Conservation (phyloP, 2,888 invertebrate genomes). For the Gibbula magus region DNA sequence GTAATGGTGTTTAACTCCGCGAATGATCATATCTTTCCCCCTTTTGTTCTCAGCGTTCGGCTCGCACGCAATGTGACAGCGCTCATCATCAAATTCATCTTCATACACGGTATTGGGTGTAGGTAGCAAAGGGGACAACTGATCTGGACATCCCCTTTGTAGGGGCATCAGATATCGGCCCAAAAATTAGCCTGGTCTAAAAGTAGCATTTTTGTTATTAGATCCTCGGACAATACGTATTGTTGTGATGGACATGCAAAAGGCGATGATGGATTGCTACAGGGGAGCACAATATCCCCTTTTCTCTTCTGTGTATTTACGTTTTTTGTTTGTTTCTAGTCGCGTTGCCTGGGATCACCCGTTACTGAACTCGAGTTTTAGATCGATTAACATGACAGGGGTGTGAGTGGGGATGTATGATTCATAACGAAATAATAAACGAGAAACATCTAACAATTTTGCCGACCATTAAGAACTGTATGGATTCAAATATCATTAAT, state of each 20-base stretch:
- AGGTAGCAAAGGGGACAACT: not conserved
- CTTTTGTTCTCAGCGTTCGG: not conserved
- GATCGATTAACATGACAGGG: no score
- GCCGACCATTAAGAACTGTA: no score
- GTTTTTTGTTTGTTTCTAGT: no score
- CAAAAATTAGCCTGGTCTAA: not conserved
- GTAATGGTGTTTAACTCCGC: constrained; percentile 8
- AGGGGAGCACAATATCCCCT: not conserved
- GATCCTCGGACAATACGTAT: not conserved
- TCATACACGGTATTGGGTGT: not conserved
- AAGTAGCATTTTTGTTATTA: not conserved
- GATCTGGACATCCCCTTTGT: not conserved
- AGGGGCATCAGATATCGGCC: not conserved
- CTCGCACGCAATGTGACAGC: not conserved
- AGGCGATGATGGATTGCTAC: not conserved
- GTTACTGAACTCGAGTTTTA: no score
- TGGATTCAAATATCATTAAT: no score
- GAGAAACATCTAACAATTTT: no score
- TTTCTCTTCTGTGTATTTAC: no score
- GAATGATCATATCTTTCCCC: not conserved
- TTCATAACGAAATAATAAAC: no score
- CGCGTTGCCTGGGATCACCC: no score
- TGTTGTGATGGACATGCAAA: not conserved
- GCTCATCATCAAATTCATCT: constrained; percentile 14
- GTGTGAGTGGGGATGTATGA: no score